A percentile compares a stretch with the other conserved stretches of the same genome.
Evolutionary conservation across 2,888 invertebrate species (phyloP).

Genomic region (Drosophila conformis): DNA sequence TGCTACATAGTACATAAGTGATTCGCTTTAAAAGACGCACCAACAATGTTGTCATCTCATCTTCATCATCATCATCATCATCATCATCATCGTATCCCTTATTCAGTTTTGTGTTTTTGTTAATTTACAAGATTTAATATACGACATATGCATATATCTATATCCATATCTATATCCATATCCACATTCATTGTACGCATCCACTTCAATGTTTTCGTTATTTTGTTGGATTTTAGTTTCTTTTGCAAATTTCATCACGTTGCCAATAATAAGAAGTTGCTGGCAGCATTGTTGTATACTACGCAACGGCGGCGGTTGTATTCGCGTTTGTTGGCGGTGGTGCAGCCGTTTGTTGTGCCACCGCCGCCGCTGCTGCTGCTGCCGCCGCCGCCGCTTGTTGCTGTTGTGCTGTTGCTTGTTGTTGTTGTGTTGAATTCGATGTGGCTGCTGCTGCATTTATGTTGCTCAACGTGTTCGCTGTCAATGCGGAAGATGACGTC

Average conservation of each 20-base stretch:
- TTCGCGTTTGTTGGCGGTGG: constrained; percentile 74
- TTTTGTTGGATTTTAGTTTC: constrained; percentile 30
- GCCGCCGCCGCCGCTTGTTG: constrained; percentile 58
- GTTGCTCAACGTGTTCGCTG: constrained; percentile 40
- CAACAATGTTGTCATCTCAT: constrained; percentile 17
- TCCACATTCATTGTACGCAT: constrained; percentile 3
- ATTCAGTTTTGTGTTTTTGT: constrained; percentile 35
- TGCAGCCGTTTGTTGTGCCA: constrained; percentile 65
- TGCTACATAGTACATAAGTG: constrained; percentile 40
- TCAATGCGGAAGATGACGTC: constrained; percentile 27
- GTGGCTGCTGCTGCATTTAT: constrained; percentile 43
- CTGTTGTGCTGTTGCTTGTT: constrained; percentile 30
- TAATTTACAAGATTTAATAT: constrained; percentile 62
- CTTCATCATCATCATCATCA: not conserved
- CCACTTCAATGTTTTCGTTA: constrained; percentile 13
- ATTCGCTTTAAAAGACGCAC: constrained; percentile 30
- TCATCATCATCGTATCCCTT: constrained; percentile 5
- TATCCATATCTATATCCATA: not conserved
- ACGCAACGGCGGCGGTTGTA: constrained; percentile 85
- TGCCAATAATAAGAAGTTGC: constrained; percentile 72
- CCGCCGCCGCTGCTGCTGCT: constrained; percentile 53
- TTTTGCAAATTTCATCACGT: constrained; percentile 44
- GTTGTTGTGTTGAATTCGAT: constrained; percentile 43
- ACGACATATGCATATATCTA: constrained; percentile 10
- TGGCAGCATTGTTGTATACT: constrained; percentile 83